Evolutionary conservation across 1,140 invertebrate species (phyloP).

Genomic region (Drosophila burlai): DNA sequence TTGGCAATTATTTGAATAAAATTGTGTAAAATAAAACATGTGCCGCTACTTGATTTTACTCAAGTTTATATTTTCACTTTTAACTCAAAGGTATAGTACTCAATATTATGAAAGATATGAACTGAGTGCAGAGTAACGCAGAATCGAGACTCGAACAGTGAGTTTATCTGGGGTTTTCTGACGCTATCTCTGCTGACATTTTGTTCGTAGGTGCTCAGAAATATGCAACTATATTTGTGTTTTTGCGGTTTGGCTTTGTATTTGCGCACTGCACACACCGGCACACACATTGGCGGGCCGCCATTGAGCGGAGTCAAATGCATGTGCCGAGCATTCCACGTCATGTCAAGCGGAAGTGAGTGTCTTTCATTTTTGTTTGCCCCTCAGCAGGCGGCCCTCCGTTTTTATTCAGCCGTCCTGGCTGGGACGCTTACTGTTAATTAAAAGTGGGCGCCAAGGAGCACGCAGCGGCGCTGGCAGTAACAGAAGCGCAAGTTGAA

Average conservation of each 20-base stretch:
- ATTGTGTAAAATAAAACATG: too few species aligned
- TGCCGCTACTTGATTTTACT: too few species aligned
- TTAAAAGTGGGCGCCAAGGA: conserved; percentile 76
- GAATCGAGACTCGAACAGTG: conserved; percentile 2
- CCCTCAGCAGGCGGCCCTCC: conserved; percentile 40
- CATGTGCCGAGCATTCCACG: conserved; percentile 74
- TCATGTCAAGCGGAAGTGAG: conserved; percentile 82
- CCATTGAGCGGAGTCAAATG: conserved; percentile 73
- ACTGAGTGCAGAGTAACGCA: conserved; percentile 1
- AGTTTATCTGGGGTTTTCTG: conserved; percentile 23
- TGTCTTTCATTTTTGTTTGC: conserved; percentile 83
- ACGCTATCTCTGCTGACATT: conserved; percentile 49
- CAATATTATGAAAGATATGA: too few species aligned
- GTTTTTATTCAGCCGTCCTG: conserved; percentile 42
- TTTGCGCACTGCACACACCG: conserved; percentile 64
- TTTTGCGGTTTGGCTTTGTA: conserved; percentile 78
- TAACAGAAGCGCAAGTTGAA: conserved; percentile 53
- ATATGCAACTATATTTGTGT: conserved; percentile 81
- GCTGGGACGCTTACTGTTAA: conserved; percentile 78
- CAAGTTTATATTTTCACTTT: too few species aligned
- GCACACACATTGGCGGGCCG: conserved; percentile 35
- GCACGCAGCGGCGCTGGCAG: conserved; percentile 41
- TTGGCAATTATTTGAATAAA: too few species aligned
- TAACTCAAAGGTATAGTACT: too few species aligned
- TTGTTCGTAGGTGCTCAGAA: conserved; percentile 74